phyloP scores from a whole-genome alignment of 2,888 invertebrate genomes.

The Daptonema setosum region DNA sequence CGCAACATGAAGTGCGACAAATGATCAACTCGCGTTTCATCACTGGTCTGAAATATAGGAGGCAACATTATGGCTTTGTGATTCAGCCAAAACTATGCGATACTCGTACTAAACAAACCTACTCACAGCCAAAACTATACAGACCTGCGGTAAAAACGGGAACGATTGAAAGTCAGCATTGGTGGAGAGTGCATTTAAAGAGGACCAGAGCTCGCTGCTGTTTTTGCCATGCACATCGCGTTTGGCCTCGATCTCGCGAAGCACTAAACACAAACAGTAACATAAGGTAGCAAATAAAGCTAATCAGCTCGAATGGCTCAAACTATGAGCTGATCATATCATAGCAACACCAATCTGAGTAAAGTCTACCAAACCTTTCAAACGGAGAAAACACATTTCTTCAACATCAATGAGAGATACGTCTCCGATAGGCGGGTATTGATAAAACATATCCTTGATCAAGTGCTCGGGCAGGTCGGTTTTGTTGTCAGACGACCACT shows the following conservation, averaged over 20 bases:
- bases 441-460: too few relatives aligned
- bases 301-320: too few relatives aligned
- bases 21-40: constrained; percentile 40
- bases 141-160: background rate
- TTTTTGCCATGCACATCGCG: background rate
- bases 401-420: too few relatives aligned
- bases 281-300: background rate
- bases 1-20: constrained; percentile 73
- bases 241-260: background rate
- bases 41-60: background rate
- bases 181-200: background rate
- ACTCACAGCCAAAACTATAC: background rate
- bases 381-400: too few relatives aligned
- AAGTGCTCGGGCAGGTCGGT: too few relatives aligned
- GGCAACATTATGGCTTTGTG: background rate
- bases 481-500: too few relatives aligned
- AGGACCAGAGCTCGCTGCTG: too few relatives aligned
- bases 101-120: background rate
- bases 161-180: background rate
- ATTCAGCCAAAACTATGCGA: background rate
- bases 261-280: background rate
- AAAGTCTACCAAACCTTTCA: too few relatives aligned
- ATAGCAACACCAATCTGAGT: too few relatives aligned
- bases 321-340: too few relatives aligned
- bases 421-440: too few relatives aligned